A percentile compares a stretch with the other conserved stretches of the same genome.
These are phyloP conservation scores for Pedicia rivosa DNA, from an alignment of 2,888 invertebrate genomes.

Conservation along the genomic window DNA sequence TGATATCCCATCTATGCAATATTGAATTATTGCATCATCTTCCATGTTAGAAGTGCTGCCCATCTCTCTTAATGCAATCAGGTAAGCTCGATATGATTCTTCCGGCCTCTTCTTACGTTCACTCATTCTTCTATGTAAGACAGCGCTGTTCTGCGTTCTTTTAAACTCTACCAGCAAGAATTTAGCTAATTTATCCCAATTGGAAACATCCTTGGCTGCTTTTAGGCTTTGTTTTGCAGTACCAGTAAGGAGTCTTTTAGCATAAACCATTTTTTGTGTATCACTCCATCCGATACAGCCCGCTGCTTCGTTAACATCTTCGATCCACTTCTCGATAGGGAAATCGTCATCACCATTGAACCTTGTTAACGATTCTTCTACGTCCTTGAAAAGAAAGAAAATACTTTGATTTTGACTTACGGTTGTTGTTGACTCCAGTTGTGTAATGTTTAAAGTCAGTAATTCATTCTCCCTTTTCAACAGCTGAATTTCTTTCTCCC, in stretches of 20 bases:
- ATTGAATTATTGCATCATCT: constrained; percentile 16
- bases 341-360: constrained; percentile 5
- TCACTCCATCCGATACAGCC: constrained; percentile 4
- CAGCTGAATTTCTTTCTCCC: too few relatives aligned
- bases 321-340: constrained; percentile 6
- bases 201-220: constrained; percentile 3
- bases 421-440: too few relatives aligned
- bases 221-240: constrained; percentile 7
- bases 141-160: constrained; percentile 4
- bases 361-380: constrained; percentile 3
- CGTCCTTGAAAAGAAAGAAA: constrained; percentile 6
- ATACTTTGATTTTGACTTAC: too few relatives aligned
- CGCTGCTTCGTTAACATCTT: constrained; percentile 5
- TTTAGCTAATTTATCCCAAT: constrained; percentile 5
- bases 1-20: constrained; percentile 17
- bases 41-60: constrained; percentile 15
- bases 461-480: too few relatives aligned
- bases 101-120: constrained; percentile 3
- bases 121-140: constrained; percentile 5
- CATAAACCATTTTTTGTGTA: constrained; percentile 6
- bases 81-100: constrained; percentile 5
- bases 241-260: constrained; percentile 5
- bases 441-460: too few relatives aligned
- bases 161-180: constrained; percentile 6
- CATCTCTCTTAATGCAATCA: constrained; percentile 12